These are phyloP conservation scores for Colinus virginianus DNA, from an alignment of 2,113 vertebrate species.

Conservation along the genomic window DNA sequence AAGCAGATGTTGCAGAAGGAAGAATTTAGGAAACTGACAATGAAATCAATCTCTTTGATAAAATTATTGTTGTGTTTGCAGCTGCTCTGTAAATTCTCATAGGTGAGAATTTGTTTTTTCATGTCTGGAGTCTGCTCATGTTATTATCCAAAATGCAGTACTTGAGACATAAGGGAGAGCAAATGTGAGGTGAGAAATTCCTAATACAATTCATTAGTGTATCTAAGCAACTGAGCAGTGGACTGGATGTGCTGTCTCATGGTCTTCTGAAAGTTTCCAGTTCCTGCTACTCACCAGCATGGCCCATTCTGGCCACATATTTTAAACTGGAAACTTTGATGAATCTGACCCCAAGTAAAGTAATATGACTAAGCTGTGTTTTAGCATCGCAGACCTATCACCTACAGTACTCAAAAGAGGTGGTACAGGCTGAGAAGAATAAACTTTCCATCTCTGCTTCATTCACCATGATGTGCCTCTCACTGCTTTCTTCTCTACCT, in stretches of 20 bases:
- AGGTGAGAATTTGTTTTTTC: not conserved
- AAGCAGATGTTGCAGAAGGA: not conserved
- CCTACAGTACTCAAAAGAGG: conserved; percentile 1
- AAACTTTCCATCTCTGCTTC: conserved; percentile 15
- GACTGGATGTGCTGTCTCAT: conserved; percentile 33
- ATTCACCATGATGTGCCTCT: conserved; percentile 30
- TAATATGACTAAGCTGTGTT: not conserved
- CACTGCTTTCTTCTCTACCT: conserved; percentile 40
- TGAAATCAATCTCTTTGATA: not conserved
- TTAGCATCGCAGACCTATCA: not conserved
- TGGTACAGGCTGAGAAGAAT: not conserved
- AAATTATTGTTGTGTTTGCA: not conserved
- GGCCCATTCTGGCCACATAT: not conserved
- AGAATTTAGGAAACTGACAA: not conserved
- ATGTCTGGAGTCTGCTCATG: not conserved
- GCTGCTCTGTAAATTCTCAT: not conserved
- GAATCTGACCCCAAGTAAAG: not conserved
- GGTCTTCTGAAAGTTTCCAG: conserved; percentile 51
- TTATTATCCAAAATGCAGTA: not conserved
- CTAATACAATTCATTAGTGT: conserved; percentile 29
- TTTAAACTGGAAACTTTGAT: not conserved
- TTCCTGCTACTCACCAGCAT: conserved; percentile 29
- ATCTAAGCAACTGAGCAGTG: conserved; percentile 44
- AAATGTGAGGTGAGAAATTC: conserved; percentile 48
- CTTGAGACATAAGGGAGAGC: not conserved